Base-by-base conservation (phyloP, 2,797 vertebrate genomes). In the Neosilurus hyrtlii region DNA sequence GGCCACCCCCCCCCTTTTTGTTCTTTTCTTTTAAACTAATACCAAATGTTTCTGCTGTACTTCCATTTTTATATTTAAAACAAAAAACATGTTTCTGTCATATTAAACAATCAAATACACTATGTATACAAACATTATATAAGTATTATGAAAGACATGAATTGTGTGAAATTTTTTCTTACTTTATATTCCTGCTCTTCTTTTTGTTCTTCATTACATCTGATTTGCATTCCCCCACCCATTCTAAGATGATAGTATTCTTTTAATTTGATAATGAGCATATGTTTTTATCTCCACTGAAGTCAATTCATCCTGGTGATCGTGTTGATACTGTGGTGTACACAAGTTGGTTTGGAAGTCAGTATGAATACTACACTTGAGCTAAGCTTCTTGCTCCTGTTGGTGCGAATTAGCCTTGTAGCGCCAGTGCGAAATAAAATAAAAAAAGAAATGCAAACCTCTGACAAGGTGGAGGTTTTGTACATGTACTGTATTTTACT, bases 361-460 rank as follows among this genome's bases (percentile, higher is more conserved):
- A 18, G 37, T 26, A 10, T 26, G 72, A 74, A 57, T 1, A 16
- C 9, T 74, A 24, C 43, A 77, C 57, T n/a, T 9, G 20, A 11
- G 6, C 51, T 4, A 26, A 73, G 71, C n/a, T 18, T 26, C 71
- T 7, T n/a, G 54, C 26, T 16, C 51, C 10, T 5, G 7, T 16
- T 75, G 14, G 24, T 8, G 9, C 1, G 6, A 16, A 72, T 52
- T 16, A 0, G 6, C 24, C 70, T 18, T 1, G 1, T 72, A 24
- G 7, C 4, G 14, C 12, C 18, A 24, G 68, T n/a, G 10, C 10
- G 5, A 12, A n/a, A 15, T 8, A 3, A n/a, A 10, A 22, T 22
- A 11, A 20, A 1, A 0, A 3, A n/a, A 18, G 6, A 37, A 18
- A n/a, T 3, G 3, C 18, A 18, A 35, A 16, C 9, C 0, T 16